These are phyloP conservation scores for Hofmannophila pseudospretella DNA, from an alignment of 2,888 invertebrate genomes.

Conservation along the genomic window DNA sequence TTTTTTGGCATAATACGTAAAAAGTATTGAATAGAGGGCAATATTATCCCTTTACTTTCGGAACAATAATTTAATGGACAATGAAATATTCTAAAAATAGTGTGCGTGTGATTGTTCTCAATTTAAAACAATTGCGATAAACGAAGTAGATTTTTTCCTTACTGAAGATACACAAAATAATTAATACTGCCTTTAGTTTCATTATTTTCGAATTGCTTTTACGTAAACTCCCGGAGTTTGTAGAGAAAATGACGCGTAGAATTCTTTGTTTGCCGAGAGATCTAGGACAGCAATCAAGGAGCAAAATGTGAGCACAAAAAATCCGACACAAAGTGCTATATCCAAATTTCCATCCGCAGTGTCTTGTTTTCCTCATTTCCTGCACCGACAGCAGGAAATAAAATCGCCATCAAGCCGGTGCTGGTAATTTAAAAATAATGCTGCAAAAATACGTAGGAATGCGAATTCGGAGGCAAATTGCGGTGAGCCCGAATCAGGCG, in stretches of 20 bases:
- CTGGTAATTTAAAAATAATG: slow-evolving; percentile 72
- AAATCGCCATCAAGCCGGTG: slow-evolving; percentile 67
- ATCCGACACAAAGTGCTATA: slow-evolving; percentile 34
- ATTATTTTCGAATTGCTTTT: too few species aligned
- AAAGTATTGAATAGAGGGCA: too few species aligned
- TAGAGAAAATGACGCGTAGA: neutral
- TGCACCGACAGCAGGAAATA: slow-evolving; percentile 60
- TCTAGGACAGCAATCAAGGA: slow-evolving; percentile 26
- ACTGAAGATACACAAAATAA: too few species aligned
- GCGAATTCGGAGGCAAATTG: slow-evolving; percentile 58
- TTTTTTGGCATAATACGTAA: too few species aligned
- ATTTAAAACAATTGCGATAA: too few species aligned
- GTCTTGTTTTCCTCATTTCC: slow-evolving; percentile 68
- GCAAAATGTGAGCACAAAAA: slow-evolving; percentile 24
- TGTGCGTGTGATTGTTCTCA: too few species aligned
- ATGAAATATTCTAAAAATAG: too few species aligned
- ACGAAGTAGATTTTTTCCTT: too few species aligned
- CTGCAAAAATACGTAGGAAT: slow-evolving; percentile 61
- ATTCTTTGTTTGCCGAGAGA: slow-evolving; percentile 10
- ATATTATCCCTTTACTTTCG: too few species aligned
- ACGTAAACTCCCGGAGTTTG: neutral
- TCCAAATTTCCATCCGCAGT: slow-evolving; percentile 50
- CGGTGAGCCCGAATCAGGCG: slow-evolving; percentile 41
- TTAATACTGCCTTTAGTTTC: too few species aligned
- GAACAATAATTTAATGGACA: too few species aligned